These are phyloP conservation scores for Cataglyphis albicans DNA, from an alignment of 2,888 invertebrate genomes.

Conservation along the genomic window DNA sequence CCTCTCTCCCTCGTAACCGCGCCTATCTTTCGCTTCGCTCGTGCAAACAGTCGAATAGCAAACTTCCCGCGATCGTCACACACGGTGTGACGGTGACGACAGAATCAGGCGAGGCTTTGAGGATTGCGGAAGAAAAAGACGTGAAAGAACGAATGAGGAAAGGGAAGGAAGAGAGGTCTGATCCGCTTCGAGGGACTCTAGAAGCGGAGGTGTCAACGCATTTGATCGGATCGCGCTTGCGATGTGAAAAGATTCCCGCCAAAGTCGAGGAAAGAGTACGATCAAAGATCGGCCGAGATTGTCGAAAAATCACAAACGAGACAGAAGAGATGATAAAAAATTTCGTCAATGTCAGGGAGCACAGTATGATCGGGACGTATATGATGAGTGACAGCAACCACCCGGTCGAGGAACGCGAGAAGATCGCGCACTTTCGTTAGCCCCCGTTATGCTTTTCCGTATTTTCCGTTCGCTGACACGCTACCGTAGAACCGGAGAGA, in stretches of 20 bases:
- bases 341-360: slow-evolving; percentile 17
- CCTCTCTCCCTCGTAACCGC: slow-evolving; percentile 62
- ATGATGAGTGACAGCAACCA: slow-evolving; percentile 39
- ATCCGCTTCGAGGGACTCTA: slow-evolving; percentile 20
- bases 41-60: slow-evolving; percentile 76
- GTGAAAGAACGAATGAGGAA: slow-evolving; percentile 6
- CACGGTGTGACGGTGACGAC: slow-evolving; percentile 51
- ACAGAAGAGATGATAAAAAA: slow-evolving; percentile 5
- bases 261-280: background rate
- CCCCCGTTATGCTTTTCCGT: slow-evolving; percentile 47
- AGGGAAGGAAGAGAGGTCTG: slow-evolving; percentile 13
- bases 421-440: slow-evolving; percentile 67
- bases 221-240: slow-evolving; percentile 33
- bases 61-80: slow-evolving; percentile 74
- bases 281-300: background rate
- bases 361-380: slow-evolving; percentile 24
- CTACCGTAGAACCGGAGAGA: slow-evolving; percentile 69
- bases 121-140: slow-evolving; percentile 51
- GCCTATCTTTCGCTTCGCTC: slow-evolving; percentile 68
- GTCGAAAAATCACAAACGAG: background rate
- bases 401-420: slow-evolving; percentile 58
- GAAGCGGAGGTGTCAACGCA: slow-evolving; percentile 22
- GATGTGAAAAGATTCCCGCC: slow-evolving; percentile 25
- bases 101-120: slow-evolving; percentile 44
- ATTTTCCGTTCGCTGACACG: slow-evolving; percentile 38